These are phyloP conservation scores for Hestina assimilis DNA, from an alignment of 1,140 invertebrate species.

Conservation along the genomic window DNA sequence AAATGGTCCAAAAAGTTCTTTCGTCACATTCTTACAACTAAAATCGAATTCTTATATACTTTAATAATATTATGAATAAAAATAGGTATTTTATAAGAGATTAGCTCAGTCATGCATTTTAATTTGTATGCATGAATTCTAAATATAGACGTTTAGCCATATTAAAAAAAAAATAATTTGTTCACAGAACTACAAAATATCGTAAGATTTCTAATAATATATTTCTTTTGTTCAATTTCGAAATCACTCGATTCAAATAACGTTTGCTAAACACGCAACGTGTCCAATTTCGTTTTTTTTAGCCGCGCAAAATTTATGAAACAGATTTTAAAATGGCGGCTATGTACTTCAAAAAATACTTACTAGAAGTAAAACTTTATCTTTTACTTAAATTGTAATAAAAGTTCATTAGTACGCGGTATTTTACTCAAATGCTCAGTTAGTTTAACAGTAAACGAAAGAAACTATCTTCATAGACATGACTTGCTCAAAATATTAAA, in stretches of 20 bases:
- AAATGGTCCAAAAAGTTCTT: too few species aligned
- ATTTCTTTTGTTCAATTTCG: neutral
- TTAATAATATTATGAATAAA: too few species aligned
- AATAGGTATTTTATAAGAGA: too few species aligned
- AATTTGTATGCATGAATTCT: too few species aligned
- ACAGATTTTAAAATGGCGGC: neutral
- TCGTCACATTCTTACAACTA: too few species aligned
- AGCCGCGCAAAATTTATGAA: neutral
- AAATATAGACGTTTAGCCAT: too few species aligned
- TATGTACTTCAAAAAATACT: neutral
- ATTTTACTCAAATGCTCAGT: constrained; percentile 1
- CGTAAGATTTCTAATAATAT: too few species aligned
- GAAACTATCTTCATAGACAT: constrained; percentile 20
- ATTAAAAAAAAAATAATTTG: too few species aligned
- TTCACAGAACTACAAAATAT: neutral
- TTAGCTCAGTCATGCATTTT: neutral
- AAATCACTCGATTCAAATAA: neutral
- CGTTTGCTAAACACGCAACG: neutral
- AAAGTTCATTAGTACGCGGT: constrained; percentile 12
- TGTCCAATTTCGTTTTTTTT: constrained; percentile 3
- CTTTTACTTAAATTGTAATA: neutral
- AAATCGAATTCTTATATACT: too few species aligned
- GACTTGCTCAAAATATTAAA: constrained; percentile 50
- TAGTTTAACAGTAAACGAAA: constrained; percentile 13
- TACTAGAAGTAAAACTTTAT: neutral